Base-by-base conservation (phyloP, 2,888 invertebrate genomes). In the Matsumyia berberina region DNA sequence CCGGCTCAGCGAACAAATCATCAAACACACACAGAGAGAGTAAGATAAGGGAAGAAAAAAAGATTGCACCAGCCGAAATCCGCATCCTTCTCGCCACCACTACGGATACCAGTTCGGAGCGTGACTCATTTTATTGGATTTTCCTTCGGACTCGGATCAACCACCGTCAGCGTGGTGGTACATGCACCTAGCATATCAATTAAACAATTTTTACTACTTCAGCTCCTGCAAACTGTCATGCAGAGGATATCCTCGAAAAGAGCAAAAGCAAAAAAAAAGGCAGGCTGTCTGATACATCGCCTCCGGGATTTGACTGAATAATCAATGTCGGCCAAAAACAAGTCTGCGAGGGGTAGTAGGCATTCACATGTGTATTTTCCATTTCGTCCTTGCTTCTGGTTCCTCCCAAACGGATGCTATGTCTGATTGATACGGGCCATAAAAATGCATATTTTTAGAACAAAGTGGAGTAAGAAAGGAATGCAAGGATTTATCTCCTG, bases 391-490 rank as follows among this genome's bases (percentile, higher is more conserved):
- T 17, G 37, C 42, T 51, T 37, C 53, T 39, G 55, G n/a, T 29
- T 31, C 19, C 7, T 35, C 29, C 64, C 17, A 12, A 24, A 49
- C 64, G 76, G 64, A 78, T 78, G 39, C 62, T 57, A 60, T 62
- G 39, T 37, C 62, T 83, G 83, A 83, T 83, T 77, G 82, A 78
- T 83, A 69, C 57, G 51, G 64, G 64, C 69, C 73, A 83, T 74
- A 78, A 78, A 83, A 78, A 74, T 78, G 78, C 64, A 78, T 64
- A 78, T 78, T 73, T 78, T 17, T 8, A 31, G 6, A 58, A 55
- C 73, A 31, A 19, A 64, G 35, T 19, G 7, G 12, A 9, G n/a
- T 39, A 46, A 73, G 55, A 24, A 58, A 29, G 33, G 29, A 19
- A 58, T 35, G 5, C 17, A 33, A 58, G 5, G 44, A 29, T 76